Evolutionary conservation across 2,888 invertebrate species (phyloP).

Genomic region (Nomada hirtipes): DNA sequence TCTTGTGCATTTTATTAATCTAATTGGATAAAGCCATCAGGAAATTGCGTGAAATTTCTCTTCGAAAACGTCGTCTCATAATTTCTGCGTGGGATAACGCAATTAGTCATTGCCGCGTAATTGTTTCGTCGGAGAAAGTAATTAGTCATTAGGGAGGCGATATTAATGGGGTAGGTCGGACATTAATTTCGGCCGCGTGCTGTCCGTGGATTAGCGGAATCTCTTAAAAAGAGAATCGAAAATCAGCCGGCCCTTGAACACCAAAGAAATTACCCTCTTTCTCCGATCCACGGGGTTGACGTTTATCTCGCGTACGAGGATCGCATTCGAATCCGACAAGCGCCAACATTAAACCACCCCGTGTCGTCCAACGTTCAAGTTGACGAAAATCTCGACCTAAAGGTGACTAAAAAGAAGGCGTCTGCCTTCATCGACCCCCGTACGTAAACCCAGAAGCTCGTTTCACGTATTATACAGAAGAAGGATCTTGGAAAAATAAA

Average conservation of each 20-base stretch:
- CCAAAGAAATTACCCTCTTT: conserved; percentile 32
- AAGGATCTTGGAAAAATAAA: conserved; percentile 28
- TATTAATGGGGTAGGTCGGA: conserved; percentile 43
- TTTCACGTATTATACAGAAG: not conserved
- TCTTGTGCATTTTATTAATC: not conserved
- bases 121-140: conserved; percentile 27
- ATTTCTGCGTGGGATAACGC: not conserved
- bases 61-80: not conserved
- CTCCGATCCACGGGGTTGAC: conserved; percentile 32
- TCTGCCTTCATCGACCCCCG: not conserved
- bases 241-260: conserved; percentile 20
- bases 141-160: conserved; percentile 45
- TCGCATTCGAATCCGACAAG: conserved; percentile 3
- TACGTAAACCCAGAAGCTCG: conserved; percentile 38
- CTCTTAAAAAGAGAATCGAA: conserved; percentile 48
- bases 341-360: not conserved
- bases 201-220: conserved; percentile 20
- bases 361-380: no score
- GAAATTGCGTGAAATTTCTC: not conserved
- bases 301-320: not conserved
- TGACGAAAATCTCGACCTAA: not conserved
- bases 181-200: conserved; percentile 38
- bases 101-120: conserved; percentile 14
- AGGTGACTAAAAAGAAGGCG: not conserved
- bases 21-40: not conserved